A percentile compares a stretch with the other conserved stretches of the same genome.
phyloP scores from a whole-genome alignment of 2,797 vertebrate species.

The Ambastaia sidthimunki region DNA sequence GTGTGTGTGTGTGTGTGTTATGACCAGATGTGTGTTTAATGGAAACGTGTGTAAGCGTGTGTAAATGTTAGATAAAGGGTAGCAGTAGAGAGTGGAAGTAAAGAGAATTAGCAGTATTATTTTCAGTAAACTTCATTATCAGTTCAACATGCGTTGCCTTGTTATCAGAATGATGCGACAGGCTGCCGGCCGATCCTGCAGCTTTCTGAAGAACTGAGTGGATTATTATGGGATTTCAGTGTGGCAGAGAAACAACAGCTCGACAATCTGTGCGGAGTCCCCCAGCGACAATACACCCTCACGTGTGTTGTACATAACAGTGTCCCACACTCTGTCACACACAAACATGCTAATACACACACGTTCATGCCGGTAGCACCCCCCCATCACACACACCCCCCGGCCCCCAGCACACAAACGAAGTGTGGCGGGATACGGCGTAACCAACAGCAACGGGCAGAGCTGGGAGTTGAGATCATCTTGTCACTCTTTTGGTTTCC shows the following conservation, averaged over 20 bases:
- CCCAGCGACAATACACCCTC: not conserved
- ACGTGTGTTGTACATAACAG: slow-evolving; percentile 17
- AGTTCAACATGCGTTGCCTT: slow-evolving; percentile 49
- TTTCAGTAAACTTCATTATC: slow-evolving; percentile 58
- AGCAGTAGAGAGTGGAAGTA: slow-evolving; percentile 27
- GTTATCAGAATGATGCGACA: slow-evolving; percentile 48
- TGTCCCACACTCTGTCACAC: not conserved
- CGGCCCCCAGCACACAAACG: not conserved
- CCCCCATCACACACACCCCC: not conserved
- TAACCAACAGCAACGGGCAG: slow-evolving; percentile 51
- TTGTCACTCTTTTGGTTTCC: slow-evolving; percentile 50
- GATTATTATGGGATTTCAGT: slow-evolving; percentile 45
- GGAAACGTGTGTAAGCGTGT: slow-evolving; percentile 13
- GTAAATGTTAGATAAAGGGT: slow-evolving; percentile 28
- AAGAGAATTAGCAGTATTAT: slow-evolving; percentile 55
- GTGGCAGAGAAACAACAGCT: slow-evolving; percentile 7
- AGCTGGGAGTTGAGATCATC: slow-evolving; percentile 26
- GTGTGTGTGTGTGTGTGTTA: not conserved
- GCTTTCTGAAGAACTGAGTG: slow-evolving; percentile 35
- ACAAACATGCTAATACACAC: slow-evolving; percentile 32
- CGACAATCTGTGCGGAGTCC: slow-evolving; percentile 22
- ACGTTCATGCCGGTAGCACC: not conserved
- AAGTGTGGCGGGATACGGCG: slow-evolving; percentile 5
- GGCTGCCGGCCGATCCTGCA: slow-evolving; percentile 18
- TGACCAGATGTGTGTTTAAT: slow-evolving; percentile 4